Evolutionary conservation across 2,888 invertebrate genomes (phyloP).

Genomic region (Amiota minor): DNA sequence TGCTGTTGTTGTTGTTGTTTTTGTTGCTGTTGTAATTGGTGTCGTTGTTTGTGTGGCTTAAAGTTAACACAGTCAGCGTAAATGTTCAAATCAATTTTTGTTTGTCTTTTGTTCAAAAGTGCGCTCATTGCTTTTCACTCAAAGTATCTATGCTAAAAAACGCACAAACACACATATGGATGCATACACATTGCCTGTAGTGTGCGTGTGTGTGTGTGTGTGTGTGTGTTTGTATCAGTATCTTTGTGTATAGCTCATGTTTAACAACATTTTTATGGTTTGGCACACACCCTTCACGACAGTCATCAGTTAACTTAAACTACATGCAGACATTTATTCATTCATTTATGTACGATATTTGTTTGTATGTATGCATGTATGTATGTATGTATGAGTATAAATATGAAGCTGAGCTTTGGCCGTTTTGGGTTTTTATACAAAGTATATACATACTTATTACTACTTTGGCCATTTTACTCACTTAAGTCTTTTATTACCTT

Average conservation of each 20-base stretch:
- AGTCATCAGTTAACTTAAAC: not conserved
- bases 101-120: slow-evolving; percentile 57
- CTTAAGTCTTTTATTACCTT: no score
- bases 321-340: no score
- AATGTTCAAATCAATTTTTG: slow-evolving; percentile 70
- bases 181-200: no score
- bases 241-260: slow-evolving; percentile 52
- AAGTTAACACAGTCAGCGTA: slow-evolving; percentile 52
- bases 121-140: slow-evolving; percentile 46
- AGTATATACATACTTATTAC: no score
- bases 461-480: no score
- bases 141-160: slow-evolving; percentile 39
- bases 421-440: no score
- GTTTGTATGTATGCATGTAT: not conserved
- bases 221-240: slow-evolving; percentile 6
- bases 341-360: no score
- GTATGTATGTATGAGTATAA: not conserved
- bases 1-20: slow-evolving; percentile 44
- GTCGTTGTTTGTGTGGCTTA: slow-evolving; percentile 53
- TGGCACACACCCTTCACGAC: slow-evolving; percentile 67
- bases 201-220: not conserved
- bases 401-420: no score
- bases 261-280: slow-evolving; percentile 72
- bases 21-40: slow-evolving; percentile 45
- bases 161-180: not conserved